Evolutionary conservation across 2,797 vertebrate genomes (phyloP).

Genomic region (Spheniscus humboldti): DNA sequence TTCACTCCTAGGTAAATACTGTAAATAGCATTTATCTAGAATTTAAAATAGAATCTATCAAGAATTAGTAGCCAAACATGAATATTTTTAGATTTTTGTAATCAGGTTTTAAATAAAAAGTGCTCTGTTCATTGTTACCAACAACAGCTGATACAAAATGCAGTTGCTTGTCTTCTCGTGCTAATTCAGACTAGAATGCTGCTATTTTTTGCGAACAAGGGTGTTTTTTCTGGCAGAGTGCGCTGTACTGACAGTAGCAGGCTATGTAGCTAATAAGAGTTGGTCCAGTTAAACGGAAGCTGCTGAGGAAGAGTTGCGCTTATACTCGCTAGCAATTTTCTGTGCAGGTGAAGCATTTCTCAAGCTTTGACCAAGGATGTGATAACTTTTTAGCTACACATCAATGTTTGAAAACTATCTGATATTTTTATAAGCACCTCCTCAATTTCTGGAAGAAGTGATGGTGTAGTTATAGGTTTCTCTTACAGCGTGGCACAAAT

Average conservation of each 20-base stretch:
- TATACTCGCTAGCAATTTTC: not conserved
- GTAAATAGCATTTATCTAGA: not conserved
- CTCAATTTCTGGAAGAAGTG: not conserved
- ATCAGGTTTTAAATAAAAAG: not conserved
- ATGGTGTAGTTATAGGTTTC: not conserved
- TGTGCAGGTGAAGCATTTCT: not conserved
- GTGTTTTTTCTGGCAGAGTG: not conserved
- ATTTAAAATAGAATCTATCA: not conserved
- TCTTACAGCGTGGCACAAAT: not conserved
- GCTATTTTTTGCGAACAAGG: not conserved
- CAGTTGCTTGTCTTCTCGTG: not conserved
- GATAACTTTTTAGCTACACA: not conserved
- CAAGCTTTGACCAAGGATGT: not conserved
- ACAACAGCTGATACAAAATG: not conserved
- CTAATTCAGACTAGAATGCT: slow-evolving; percentile 16
- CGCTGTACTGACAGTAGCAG: not conserved
- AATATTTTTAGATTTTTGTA: not conserved
- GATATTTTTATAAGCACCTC: not conserved
- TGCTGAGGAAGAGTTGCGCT: not conserved
- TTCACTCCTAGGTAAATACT: not conserved
- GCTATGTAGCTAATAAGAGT: not conserved
- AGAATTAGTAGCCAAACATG: not conserved
- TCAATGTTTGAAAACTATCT: not conserved
- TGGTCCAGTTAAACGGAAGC: not conserved
- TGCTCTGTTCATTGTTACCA: slow-evolving; percentile 11